Evolutionary conservation across 30 jellyfish, hydroid and myxozoan species (phyloP), one percentile per base, ranked within the genome.

Genomic region (Aurelia aurita): DNA sequence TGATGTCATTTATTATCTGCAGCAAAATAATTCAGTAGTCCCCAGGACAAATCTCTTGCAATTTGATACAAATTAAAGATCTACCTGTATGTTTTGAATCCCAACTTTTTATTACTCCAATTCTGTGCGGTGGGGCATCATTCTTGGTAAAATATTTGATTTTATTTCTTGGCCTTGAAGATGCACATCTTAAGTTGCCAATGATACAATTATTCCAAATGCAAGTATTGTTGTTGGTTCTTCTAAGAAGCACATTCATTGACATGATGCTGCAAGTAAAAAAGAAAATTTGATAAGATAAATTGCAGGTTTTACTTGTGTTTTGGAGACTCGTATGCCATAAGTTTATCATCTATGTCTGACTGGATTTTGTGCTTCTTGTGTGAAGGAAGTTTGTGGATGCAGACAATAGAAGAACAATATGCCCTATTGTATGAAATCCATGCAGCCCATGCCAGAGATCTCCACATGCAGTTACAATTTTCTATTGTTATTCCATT

Each of bases 71-170:
- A 39, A 39, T 39, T 39, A 6, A 34, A 59, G 15, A 49, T 28
- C 18, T 60, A 92, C 98, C 98, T 47, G 98, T 92, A 67, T 92
- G 98, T 57, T 73, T 62, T 13, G 98, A 92, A 59, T 92, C 97
- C 95, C 96, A 87, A 39, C 98, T 63, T 80, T 92, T 92, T 32
- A 70, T 77, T 1, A 86, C 97, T 3, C 98, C 98, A 79, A 92
- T 57, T 63, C 93, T 82, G 70, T 87, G 97, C 2, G 98, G 83
- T 9, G 97, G 97, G 22, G 87, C 98, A 39, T 86, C 97, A 75
- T 92, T 81, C 32, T 55, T 81, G 21, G 80, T 46, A 39, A 66
- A 60, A 54, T 67, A 55, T 32, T 68, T 81, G 54, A 32, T 15
- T 35, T 70, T 39, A 64, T 67, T 67, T 43, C 85, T 81, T 4